Evolutionary conservation across 2,797 vertebrate species (phyloP).

Genomic region (Xiphorhynchus erythropygius): DNA sequence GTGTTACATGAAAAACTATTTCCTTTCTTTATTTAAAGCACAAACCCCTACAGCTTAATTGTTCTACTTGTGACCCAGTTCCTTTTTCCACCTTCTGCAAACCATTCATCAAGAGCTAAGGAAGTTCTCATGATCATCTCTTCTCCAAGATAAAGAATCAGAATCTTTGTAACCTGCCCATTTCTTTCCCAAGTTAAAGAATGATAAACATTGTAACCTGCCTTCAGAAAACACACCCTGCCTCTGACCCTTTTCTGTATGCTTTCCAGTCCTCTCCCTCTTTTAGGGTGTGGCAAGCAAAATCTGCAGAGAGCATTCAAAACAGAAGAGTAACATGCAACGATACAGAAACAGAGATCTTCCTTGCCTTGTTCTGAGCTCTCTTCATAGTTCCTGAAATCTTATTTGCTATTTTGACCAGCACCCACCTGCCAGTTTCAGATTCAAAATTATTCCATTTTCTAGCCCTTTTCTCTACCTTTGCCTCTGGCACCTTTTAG

Average conservation of each 20-base stretch:
- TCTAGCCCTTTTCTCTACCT: not conserved
- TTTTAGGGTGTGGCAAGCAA: not conserved
- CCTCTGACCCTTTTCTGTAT: not conserved
- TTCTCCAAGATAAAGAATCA: not conserved
- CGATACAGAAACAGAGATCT: not conserved
- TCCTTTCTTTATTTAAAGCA: not conserved
- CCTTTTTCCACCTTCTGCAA: not conserved
- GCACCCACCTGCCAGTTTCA: not conserved
- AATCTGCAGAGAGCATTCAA: not conserved
- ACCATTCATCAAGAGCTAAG: not conserved
- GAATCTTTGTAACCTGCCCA: not conserved
- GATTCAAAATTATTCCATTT: not conserved
- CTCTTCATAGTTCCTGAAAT: not conserved
- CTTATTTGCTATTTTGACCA: not conserved
- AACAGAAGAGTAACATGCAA: not conserved
- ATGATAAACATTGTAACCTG: not conserved
- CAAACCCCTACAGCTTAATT: not conserved
- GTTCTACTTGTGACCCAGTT: not conserved
- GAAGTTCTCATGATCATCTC: not conserved
- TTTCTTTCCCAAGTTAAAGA: not conserved
- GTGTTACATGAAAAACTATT: not conserved
- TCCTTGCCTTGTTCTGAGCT: not conserved
- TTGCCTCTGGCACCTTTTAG: not conserved
- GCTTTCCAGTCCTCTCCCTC: not conserved
- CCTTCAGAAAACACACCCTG: fast-evolving